Conservation (phyloP, 2,113 vertebrate genomes). For the Polyodon spathula region DNA sequence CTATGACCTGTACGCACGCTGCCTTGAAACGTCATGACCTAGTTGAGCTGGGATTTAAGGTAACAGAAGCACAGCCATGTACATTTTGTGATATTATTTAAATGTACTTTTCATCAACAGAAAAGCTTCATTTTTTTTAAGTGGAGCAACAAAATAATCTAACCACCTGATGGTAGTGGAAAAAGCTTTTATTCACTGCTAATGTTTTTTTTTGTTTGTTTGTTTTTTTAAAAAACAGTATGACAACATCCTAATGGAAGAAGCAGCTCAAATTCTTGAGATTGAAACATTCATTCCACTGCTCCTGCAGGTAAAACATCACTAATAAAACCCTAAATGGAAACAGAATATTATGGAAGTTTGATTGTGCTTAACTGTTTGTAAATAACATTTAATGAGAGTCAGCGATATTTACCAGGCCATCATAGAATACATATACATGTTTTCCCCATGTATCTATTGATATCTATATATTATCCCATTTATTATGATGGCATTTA, state of each 20-base stretch:
- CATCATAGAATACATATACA: not conserved
- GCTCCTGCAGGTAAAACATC: conserved; percentile 85
- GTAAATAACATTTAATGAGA: not conserved
- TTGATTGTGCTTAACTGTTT: not conserved
- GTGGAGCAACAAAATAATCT: too few species aligned
- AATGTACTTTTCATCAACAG: not conserved
- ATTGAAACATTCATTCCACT: conserved; percentile 98
- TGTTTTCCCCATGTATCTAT: too few species aligned
- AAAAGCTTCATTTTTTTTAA: not conserved
- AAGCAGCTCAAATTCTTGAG: conserved; percentile 94
- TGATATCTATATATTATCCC: not conserved
- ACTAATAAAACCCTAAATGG: too few species aligned
- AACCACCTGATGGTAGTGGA: too few species aligned
- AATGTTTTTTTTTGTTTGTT: not conserved
- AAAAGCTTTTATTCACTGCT: too few species aligned
- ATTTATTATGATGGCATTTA: too few species aligned
- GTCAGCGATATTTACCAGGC: not conserved
- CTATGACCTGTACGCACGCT: conserved; percentile 97
- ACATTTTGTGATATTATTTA: not conserved
- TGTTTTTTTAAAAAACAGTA: conserved; percentile 67
- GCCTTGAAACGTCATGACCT: conserved; percentile 95
- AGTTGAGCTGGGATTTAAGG: conserved; percentile 95
- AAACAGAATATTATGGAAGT: not conserved
- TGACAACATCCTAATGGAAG: conserved; percentile 98
- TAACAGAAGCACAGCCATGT: conserved; percentile 34